Evolutionary conservation across 2,888 invertebrate genomes (phyloP).

Genomic region (Osedax fenrisi): DNA sequence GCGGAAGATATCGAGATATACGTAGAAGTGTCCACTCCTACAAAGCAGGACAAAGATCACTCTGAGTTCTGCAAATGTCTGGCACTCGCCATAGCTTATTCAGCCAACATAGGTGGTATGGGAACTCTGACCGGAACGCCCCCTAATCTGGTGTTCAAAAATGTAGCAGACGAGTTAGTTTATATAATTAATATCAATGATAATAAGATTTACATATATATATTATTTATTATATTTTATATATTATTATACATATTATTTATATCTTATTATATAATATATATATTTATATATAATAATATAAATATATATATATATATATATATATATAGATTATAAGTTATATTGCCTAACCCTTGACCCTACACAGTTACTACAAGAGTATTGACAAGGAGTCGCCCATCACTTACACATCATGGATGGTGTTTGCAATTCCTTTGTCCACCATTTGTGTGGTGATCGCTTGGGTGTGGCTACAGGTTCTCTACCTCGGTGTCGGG

Average conservation of each 20-base stretch:
- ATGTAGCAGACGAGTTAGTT: slow-evolving; percentile 25
- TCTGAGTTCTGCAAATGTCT: slow-evolving; percentile 6
- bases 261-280: not conserved
- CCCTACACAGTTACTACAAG: not conserved
- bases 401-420: slow-evolving; percentile 43
- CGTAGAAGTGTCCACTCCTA: not conserved
- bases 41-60: not conserved
- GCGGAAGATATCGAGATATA: too few species aligned
- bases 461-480: slow-evolving; percentile 41
- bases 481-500: slow-evolving; percentile 26
- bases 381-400: slow-evolving; percentile 33
- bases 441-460: slow-evolving; percentile 42
- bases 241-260: not conserved
- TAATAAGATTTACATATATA: too few species aligned
- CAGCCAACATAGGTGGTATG: slow-evolving; percentile 30
- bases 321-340: too few species aligned
- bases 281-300: not conserved
- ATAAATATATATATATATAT: slow-evolving; percentile 5
- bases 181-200: not conserved
- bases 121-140: slow-evolving; percentile 33
- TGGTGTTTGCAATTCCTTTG: slow-evolving; percentile 41
- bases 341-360: too few species aligned
- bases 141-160: slow-evolving; percentile 29
- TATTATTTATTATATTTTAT: too few species aligned
- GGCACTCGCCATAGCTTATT: slow-evolving; percentile 28